phyloP scores from a whole-genome alignment of 2,888 invertebrate species.

The Agriopis leucophaearia region DNA sequence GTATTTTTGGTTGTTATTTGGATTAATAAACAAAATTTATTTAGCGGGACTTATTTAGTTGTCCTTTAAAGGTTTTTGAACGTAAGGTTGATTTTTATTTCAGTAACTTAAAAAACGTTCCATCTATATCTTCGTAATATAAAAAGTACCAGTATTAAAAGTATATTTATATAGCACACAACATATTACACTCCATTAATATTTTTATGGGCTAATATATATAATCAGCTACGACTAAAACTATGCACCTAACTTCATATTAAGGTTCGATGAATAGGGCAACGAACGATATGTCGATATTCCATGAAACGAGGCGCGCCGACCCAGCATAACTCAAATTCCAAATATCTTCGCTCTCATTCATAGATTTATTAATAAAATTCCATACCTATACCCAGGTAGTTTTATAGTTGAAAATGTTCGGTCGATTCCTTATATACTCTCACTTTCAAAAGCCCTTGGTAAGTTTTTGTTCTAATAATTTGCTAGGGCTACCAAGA shows the following conservation, averaged over 20 bases:
- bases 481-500: constrained; percentile 5
- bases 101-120: too few relatives aligned
- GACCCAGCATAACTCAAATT: constrained; percentile 37
- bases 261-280: constrained; percentile 31
- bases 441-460: constrained; percentile 40
- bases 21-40: too few relatives aligned
- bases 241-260: constrained; percentile 32
- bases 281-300: too few relatives aligned
- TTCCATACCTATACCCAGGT: constrained; percentile 38
- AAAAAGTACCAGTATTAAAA: too few relatives aligned
- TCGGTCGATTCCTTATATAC: constrained; percentile 15
- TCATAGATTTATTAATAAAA: constrained; percentile 46
- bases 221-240: constrained; percentile 19
- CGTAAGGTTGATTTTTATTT: too few relatives aligned
- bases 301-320: constrained; percentile 31
- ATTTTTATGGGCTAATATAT: constrained; percentile 19
- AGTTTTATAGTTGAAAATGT: constrained; percentile 32
- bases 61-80: too few relatives aligned
- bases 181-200: not conserved
- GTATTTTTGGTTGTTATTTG: too few relatives aligned
- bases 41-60: too few relatives aligned
- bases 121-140: too few relatives aligned
- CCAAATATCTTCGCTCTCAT: constrained; percentile 37
- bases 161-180: too few relatives aligned
- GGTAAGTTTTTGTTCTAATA: constrained; percentile 22